Evolutionary conservation across 2,888 invertebrate species (phyloP), one percentile per base, ranked within the genome.

Genomic region (Apantesis nais): DNA sequence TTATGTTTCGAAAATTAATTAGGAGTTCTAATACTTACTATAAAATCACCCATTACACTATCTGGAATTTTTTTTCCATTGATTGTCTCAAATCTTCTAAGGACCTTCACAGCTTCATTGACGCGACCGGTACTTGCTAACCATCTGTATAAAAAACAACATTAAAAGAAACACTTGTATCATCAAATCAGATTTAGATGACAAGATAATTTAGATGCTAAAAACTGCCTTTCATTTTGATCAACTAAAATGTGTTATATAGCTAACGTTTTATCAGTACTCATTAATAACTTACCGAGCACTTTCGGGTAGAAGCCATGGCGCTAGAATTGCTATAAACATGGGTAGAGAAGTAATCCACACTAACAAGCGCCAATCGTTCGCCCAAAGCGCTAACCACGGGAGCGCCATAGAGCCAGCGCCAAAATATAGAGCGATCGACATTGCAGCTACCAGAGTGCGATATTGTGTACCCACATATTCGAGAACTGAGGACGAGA

Each of bases 401-500:
- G 95, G 94, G 74, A 95, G 84, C 5, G 84, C 70, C 74, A 95
- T 80, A 75, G 91, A 92, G 16, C 93, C 94, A 48, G 88, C 78
- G 12, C 94, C 94, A 84, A 93, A 95, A 86, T 88, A 95, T 64
- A 95, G 74, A 1, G 95, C 95, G 61, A 95, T 93, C 1, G 95
- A 93, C 87, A 95, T 90, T 81, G 95, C 95, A 1, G 94, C 95
- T 41, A 93, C 91, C 88, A 88, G 91, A 1, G 95, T 95, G 25
- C 95, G 92, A 85, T 95, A 93, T 1, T 87, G 85, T 0, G 94
- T 88, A 0, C 95, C 95, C 52, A 95, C 92, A 88, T 95, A 95
- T 76, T 95, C 95, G 63, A 95, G 76, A 12, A 93, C 95, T 91
- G 86, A 0, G 19, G 29, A 48, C 2, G 31, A 62, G 8, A 60